These are phyloP conservation scores for Ypsolopha scabrella DNA, from an alignment of 2,888 invertebrate genomes.

Conservation along the genomic window DNA sequence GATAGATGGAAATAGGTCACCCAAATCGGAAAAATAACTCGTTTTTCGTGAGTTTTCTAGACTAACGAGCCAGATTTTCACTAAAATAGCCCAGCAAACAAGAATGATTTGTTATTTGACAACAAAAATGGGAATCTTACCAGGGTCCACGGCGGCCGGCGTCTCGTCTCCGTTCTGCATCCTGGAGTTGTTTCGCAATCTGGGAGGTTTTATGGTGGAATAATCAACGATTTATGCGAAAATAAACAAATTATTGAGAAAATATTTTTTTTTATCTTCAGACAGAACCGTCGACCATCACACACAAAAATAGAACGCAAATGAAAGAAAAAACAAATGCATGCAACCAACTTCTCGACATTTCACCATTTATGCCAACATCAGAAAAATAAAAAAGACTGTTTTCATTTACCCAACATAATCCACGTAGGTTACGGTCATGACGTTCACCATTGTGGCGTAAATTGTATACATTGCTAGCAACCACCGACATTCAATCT, in stretches of 20 bases:
- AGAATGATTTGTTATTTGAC: constrained; percentile 41
- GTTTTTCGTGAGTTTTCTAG: constrained; percentile 12
- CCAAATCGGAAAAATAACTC: constrained; percentile 14
- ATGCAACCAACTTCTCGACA: constrained; percentile 45
- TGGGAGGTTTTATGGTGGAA: constrained; percentile 27
- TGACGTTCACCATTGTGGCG: too few species aligned
- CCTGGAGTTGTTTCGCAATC: constrained; percentile 44
- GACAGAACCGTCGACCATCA: constrained; percentile 58
- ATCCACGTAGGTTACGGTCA: too few species aligned
- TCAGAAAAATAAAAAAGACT: constrained; percentile 12
- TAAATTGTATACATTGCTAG: too few species aligned
- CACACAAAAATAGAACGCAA: constrained; percentile 70
- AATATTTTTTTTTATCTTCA: constrained; percentile 40
- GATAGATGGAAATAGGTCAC: constrained; percentile 37
- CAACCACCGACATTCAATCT: too few species aligned
- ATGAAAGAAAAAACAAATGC: constrained; percentile 44
- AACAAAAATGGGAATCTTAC: constrained; percentile 48
- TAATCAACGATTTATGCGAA: constrained; percentile 33
- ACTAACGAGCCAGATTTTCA: constrained; percentile 18
- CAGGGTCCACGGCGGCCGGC: constrained; percentile 43
- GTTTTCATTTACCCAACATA: constrained; percentile 9
- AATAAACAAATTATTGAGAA: constrained; percentile 53
- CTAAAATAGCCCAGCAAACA: constrained; percentile 37
- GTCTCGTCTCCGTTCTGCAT: constrained; percentile 66
- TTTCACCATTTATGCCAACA: constrained; percentile 21